Evolutionary conservation across 35 echinoderm and acorn worm species (phyloP).

Genomic region (Diadema setosum): DNA sequence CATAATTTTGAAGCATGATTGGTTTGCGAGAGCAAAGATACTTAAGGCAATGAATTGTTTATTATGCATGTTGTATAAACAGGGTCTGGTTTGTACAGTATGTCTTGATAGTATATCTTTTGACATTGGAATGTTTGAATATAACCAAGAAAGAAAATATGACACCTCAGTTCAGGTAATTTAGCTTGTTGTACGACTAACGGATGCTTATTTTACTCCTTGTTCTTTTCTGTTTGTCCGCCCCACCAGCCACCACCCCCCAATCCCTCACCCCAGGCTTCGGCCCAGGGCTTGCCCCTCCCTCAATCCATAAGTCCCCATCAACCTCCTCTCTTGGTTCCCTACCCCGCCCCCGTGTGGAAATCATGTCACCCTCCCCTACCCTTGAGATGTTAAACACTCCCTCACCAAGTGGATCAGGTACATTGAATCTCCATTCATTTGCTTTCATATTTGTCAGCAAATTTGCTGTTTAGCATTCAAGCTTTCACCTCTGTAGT

Average conservation of each 20-base stretch:
- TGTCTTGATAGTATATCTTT: no score
- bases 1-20: no score
- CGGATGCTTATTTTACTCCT: no score
- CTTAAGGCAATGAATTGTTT: no score
- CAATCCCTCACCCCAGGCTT: background rate
- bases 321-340: constrained; percentile 79
- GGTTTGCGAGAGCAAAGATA: no score
- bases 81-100: no score
- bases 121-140: no score
- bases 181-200: no score
- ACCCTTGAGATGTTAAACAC: constrained; percentile 39
- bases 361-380: constrained; percentile 69
- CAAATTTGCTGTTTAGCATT: background rate
- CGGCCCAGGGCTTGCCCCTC: constrained; percentile 20
- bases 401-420: constrained; percentile 62
- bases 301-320: constrained; percentile 64
- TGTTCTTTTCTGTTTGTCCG: background rate
- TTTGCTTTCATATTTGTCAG: background rate
- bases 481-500: no score
- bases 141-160: no score
- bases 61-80: no score
- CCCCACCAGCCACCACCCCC: background rate
- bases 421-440: constrained; percentile 36
- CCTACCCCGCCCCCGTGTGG: constrained; percentile 61
- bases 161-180: no score